Base-by-base conservation (phyloP, 2,113 vertebrate genomes). In the Cyphomyrus discorhynchus region DNA sequence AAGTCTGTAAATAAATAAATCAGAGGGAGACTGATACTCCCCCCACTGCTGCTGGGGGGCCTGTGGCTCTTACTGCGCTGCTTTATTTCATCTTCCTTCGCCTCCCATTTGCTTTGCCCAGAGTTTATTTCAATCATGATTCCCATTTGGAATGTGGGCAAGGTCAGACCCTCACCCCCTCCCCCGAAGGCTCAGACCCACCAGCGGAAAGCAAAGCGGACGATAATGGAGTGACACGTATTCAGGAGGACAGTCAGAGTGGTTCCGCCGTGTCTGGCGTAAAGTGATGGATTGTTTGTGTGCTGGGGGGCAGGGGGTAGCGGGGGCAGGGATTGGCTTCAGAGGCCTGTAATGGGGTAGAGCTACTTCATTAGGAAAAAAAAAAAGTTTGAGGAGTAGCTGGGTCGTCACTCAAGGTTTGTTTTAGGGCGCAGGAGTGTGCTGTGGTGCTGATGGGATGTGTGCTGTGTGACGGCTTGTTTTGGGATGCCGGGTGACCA, bases 391-490 rank as follows among this genome's bases (percentile, higher is more conserved):
- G 27, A 77, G 31, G 35, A 39, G 31, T 39, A 84, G 49, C 27
- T 21, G 85, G 50, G 11, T 31, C 46, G 3, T 52, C 15, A 56
- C 21, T 87, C 17, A 15, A 6, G 31, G 13, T 53, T 86, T 86
- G 46, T 53, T 17, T 52, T 50, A 11, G 49, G 85, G n/a, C n/a
- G 47, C 49, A 3, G 83, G 83, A 6, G 77, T 2, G 15, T 21
- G 42, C 50, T 7, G 88, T 24, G 47, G 74, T 19, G 70, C n/a
- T 19, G 39, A 56, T 42, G 77, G 74, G 49, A 6, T 89, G 80
- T 56, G 86, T 82, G 82, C 86, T 89, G 52, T 83, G 83, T 70
- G 88, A 90, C 45, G 89, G 89, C 87, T 88, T 52, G 86, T 88
- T 89, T 89, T 89, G 88, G 56, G 86, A 88, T 87, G 84, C 56